phyloP scores from a whole-genome alignment of 2,113 vertebrate genomes.

The Cheirogaleus medius region DNA sequence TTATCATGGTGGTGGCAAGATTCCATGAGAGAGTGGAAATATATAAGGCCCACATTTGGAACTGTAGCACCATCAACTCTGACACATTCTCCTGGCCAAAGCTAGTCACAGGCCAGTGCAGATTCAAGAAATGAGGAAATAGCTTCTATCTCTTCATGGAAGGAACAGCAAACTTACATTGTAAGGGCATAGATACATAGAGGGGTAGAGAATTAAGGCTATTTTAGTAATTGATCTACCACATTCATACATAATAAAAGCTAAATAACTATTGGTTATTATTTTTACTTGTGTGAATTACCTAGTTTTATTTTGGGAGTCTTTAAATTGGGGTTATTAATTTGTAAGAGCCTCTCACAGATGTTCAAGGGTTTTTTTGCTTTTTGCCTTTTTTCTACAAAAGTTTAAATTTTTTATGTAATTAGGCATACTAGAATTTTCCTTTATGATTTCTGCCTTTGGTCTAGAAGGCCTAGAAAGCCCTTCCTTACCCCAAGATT shows the following conservation, averaged over 20 bases:
- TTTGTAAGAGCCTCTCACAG: not conserved
- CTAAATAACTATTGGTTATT: not conserved
- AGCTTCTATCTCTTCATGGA: not conserved
- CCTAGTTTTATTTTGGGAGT: not conserved
- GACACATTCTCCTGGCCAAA: not conserved
- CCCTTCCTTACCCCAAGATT: not conserved
- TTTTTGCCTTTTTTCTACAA: not conserved
- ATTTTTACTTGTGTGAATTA: slow-evolving; percentile 25
- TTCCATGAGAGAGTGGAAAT: not conserved
- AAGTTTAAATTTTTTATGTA: not conserved
- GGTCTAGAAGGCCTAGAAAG: not conserved
- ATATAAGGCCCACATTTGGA: not conserved
- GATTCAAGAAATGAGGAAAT: not conserved
- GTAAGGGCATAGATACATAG: not conserved
- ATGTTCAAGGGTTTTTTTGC: not conserved
- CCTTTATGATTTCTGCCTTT: not conserved
- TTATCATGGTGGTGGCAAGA: not conserved
- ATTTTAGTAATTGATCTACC: not conserved
- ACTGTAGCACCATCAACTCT: not conserved
- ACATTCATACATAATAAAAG: not conserved
- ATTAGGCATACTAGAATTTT: not conserved
- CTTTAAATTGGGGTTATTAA: not conserved
- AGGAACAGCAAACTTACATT: not conserved
- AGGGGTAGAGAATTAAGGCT: not conserved
- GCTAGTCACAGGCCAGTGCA: not conserved